These are phyloP conservation scores for Coracopsis vasa DNA, from an alignment of 2,113 vertebrate species.

Conservation along the genomic window DNA sequence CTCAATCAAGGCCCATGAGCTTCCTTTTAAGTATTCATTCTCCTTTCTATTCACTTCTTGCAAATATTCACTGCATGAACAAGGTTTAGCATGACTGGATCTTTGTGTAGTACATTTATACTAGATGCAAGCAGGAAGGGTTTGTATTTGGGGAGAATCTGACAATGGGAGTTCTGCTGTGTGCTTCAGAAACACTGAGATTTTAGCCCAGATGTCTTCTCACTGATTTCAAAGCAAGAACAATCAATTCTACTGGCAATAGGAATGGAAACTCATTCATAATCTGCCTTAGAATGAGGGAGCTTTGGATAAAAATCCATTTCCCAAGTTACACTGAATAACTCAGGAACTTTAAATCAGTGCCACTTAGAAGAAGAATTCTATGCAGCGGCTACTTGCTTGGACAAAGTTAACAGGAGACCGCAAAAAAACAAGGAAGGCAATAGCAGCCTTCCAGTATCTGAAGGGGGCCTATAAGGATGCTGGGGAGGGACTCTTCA, in stretches of 20 bases:
- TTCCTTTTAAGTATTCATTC: conserved; percentile 16
- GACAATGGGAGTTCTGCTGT: not conserved
- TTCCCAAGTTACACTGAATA: conserved; percentile 1
- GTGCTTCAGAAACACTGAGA: not conserved
- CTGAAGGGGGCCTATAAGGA: no score
- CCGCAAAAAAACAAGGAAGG: not conserved
- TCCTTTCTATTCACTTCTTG: conserved; percentile 10
- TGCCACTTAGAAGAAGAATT: not conserved
- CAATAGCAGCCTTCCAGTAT: no score
- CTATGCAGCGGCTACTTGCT: not conserved
- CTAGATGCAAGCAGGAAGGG: not conserved
- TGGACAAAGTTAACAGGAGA: not conserved
- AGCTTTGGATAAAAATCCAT: not conserved
- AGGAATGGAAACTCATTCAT: not conserved
- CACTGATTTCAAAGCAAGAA: conserved; percentile 5
- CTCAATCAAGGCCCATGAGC: conserved; percentile 32
- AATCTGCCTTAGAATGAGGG: not conserved
- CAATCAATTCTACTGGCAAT: not conserved
- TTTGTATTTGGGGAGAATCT: not conserved
- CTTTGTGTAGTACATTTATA: not conserved
- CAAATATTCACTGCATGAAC: not conserved
- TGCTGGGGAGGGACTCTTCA: no score
- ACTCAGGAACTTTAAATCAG: not conserved
- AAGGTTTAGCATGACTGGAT: not conserved
- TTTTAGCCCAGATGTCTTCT: not conserved